These are phyloP conservation scores for Peromyscus attwateri DNA, from an alignment of 2,797 vertebrate genomes.

Conservation along the genomic window DNA sequence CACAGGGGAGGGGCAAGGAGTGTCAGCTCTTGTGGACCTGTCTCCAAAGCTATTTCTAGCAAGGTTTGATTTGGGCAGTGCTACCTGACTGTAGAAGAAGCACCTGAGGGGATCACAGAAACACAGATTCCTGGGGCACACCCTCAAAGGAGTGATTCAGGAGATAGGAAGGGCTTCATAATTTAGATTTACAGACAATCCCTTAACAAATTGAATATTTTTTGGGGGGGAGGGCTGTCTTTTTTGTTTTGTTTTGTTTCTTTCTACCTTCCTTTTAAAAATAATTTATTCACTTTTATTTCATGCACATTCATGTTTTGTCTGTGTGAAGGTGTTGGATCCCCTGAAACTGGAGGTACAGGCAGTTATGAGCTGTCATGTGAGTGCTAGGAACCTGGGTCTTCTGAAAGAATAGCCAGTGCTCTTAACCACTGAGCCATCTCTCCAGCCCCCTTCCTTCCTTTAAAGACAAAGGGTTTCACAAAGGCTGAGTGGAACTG, in stretches of 20 bases:
- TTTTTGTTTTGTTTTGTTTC: neutral
- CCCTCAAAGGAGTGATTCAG: neutral
- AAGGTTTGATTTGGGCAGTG: neutral
- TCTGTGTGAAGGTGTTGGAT: too few relatives aligned
- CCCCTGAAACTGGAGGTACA: too few relatives aligned
- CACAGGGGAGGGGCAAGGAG: neutral
- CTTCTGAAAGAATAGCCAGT: too few relatives aligned
- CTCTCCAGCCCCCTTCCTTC: too few relatives aligned
- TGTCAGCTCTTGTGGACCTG: neutral
- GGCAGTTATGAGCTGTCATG: too few relatives aligned
- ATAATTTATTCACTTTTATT: too few relatives aligned
- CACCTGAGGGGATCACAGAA: neutral
- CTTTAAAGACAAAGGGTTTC: neutral
- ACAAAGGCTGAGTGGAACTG: neutral
- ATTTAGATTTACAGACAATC: neutral
- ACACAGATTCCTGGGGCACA: neutral
- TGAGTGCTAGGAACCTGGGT: too few relatives aligned
- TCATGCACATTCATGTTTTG: too few relatives aligned
- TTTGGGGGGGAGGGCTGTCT: fast-evolving
- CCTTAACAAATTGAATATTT: neutral
- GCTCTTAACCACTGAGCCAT: too few relatives aligned
- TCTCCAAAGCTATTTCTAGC: neutral
- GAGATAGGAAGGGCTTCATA: neutral
- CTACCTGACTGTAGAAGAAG: neutral
- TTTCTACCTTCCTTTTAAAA: neutral